These are phyloP conservation scores for Hylaeus volcanicus DNA, from an alignment of 1,140 invertebrate species.

Conservation along the genomic window DNA sequence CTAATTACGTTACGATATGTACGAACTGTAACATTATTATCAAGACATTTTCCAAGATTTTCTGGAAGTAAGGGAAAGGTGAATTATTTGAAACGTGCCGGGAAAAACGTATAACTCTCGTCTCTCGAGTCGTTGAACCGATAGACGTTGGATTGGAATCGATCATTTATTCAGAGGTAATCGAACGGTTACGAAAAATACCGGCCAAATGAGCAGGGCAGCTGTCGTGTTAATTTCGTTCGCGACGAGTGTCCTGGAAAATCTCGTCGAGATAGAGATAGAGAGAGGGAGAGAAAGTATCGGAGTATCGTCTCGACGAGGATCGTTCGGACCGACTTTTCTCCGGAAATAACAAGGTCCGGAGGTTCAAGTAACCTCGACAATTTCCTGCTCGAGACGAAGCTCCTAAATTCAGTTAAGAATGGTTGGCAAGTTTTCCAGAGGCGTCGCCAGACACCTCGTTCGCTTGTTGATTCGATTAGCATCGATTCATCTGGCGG, in stretches of 20 bases:
- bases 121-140: too few species aligned
- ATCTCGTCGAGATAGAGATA: too few species aligned
- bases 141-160: not conserved
- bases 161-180: not conserved
- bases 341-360: not conserved
- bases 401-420: not conserved
- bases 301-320: not conserved
- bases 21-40: too few species aligned
- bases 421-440: not conserved
- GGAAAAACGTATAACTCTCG: constrained; percentile 14
- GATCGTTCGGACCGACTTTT: not conserved
- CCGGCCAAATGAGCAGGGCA: not conserved
- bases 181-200: not conserved
- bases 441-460: not conserved
- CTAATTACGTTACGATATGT: too few species aligned
- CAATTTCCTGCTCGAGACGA: not conserved
- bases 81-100: not conserved
- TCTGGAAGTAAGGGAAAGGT: not conserved
- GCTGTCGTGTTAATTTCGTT: constrained; percentile 1
- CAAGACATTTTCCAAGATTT: too few species aligned
- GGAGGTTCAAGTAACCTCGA: not conserved
- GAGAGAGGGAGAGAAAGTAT: too few species aligned
- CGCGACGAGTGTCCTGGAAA: not conserved
- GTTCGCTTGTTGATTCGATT: constrained; percentile 18
- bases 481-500: constrained; percentile 3